phyloP scores from a whole-genome alignment of 2,888 invertebrate genomes.

The Dynastes hyllus region DNA sequence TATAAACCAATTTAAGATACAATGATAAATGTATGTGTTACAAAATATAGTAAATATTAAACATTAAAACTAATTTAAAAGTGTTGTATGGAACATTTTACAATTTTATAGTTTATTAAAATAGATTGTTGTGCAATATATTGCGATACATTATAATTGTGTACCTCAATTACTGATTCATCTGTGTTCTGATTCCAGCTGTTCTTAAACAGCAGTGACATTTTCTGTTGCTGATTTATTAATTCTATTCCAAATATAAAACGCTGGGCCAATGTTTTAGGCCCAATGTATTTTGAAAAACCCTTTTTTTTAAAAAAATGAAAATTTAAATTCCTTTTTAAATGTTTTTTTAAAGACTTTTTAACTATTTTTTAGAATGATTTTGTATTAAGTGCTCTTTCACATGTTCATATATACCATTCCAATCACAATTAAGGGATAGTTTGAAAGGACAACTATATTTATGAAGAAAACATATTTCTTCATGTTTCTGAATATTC shows the following conservation, averaged over 20 bases:
- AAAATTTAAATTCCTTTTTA: too few relatives aligned
- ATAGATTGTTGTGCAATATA: neutral
- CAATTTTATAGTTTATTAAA: neutral
- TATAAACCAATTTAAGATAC: neutral
- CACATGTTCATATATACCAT: neutral
- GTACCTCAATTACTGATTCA: conserved; percentile 18
- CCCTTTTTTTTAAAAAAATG: too few relatives aligned
- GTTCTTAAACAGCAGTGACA: conserved; percentile 3
- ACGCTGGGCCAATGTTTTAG: neutral
- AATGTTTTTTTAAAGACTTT: too few relatives aligned
- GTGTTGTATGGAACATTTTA: conserved; percentile 1
- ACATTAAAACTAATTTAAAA: neutral
- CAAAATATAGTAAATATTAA: neutral
- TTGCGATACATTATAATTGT: conserved; percentile 13
- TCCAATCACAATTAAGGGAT: neutral
- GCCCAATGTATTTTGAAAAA: conserved; percentile 17
- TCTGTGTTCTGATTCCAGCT: conserved; percentile 11
- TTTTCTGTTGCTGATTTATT: conserved; percentile 17
- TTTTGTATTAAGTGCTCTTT: neutral
- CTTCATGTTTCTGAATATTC: conserved; percentile 14
- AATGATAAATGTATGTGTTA: neutral
- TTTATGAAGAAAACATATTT: neutral
- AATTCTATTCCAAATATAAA: conserved; percentile 26
- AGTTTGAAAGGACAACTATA: neutral
- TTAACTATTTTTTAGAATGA: neutral